phyloP scores from a whole-genome alignment of 2,888 invertebrate species.

The Gari tellinella region DNA sequence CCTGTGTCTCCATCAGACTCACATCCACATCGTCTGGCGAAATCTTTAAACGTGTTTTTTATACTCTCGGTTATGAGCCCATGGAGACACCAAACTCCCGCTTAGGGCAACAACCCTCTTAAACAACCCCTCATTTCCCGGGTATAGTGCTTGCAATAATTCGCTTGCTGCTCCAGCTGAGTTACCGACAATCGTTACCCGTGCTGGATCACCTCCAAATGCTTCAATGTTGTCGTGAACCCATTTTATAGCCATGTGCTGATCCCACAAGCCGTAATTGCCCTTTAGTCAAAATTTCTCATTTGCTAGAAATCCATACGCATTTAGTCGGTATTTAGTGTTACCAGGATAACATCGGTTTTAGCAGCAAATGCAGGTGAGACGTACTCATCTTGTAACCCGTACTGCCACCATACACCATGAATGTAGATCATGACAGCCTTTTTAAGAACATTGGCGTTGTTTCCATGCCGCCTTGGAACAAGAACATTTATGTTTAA shows the following conservation, averaged over 20 bases:
- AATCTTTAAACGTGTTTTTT: not conserved
- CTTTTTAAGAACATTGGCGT: slow-evolving; percentile 59
- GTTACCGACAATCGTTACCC: slow-evolving; percentile 92
- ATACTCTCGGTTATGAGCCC: not conserved
- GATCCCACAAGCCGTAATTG: slow-evolving; percentile 84
- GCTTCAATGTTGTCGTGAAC: slow-evolving; percentile 88
- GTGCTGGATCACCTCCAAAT: slow-evolving; percentile 91
- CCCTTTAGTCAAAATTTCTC: slow-evolving; percentile 85
- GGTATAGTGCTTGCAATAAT: slow-evolving; percentile 41
- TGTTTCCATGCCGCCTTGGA: slow-evolving; percentile 9
- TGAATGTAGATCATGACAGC: slow-evolving; percentile 86
- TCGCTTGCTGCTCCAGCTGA: slow-evolving; percentile 86
- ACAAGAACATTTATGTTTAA: slow-evolving; percentile 46
- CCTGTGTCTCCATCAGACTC: slow-evolving; percentile 6
- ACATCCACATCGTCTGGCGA: slow-evolving; percentile 26
- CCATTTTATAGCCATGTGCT: too few species aligned
- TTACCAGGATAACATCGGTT: slow-evolving; percentile 85
- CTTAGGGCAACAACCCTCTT: slow-evolving; percentile 42
- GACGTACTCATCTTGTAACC: slow-evolving; percentile 80
- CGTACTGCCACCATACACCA: slow-evolving; percentile 78
- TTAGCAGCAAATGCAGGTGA: slow-evolving; percentile 58
- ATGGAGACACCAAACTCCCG: slow-evolving; percentile 28
- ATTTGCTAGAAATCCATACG: slow-evolving; percentile 85
- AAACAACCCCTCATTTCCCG: slow-evolving; percentile 32
- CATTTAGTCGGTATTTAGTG: slow-evolving; percentile 86